These are phyloP conservation scores for Papilio polyxenes DNA, from an alignment of 1,140 invertebrate genomes.

Conservation along the genomic window DNA sequence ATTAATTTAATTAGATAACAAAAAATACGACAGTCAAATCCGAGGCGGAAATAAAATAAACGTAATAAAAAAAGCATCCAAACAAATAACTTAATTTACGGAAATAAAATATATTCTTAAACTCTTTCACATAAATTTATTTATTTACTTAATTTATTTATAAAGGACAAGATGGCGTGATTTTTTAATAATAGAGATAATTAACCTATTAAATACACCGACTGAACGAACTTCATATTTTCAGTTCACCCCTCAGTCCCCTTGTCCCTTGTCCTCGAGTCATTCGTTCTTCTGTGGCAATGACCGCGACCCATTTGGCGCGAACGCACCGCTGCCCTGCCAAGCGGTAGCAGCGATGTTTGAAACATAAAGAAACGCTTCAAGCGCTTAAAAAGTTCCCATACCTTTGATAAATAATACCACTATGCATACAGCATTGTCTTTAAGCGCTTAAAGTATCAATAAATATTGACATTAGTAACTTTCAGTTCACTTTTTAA, in stretches of 20 bases:
- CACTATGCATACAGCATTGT: conserved; percentile 4
- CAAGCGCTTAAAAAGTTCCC: conserved; percentile 35
- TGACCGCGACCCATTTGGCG: conserved; percentile 40
- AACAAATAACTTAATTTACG: no score
- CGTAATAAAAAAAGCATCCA: no score
- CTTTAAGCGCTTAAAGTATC: neutral
- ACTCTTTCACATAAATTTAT: neutral
- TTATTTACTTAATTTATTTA: no score
- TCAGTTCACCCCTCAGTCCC: conserved; percentile 21
- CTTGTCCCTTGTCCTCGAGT: neutral
- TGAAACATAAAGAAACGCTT: conserved; percentile 36
- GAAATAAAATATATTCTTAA: neutral
- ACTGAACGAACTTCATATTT: conserved; percentile 22
- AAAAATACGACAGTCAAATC: no score
- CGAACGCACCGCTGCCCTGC: conserved; percentile 36
- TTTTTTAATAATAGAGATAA: neutral
- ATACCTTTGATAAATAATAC: conserved; percentile 36
- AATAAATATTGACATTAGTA: neutral
- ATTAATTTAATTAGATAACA: no score
- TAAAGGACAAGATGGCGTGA: neutral
- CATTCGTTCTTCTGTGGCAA: conserved; percentile 38
- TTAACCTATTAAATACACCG: neutral
- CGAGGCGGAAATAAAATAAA: no score
- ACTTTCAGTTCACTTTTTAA: neutral
- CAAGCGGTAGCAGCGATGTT: conserved; percentile 38